Evolutionary conservation across 2,888 invertebrate genomes (phyloP).

Genomic region (Anthophora plumipes): DNA sequence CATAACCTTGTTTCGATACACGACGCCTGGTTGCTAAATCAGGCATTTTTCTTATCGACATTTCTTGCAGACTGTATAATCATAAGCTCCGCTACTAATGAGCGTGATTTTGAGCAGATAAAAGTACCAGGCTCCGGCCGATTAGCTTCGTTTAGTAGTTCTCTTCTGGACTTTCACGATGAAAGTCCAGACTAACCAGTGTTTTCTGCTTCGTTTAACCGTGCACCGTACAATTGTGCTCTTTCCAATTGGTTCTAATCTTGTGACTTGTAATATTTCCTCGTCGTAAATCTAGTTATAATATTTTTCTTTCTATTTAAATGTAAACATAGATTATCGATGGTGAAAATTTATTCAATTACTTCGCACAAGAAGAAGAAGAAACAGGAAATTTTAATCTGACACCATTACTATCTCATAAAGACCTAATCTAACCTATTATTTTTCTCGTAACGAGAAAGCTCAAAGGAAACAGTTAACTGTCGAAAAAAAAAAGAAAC

Average conservation of each 20-base stretch:
- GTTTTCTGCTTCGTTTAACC: constrained; percentile 11
- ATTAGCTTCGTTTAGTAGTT: constrained; percentile 39
- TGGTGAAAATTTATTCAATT: background rate
- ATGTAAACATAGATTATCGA: background rate
- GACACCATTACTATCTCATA: too few species aligned
- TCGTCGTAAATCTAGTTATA: background rate
- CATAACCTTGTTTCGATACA: constrained; percentile 11
- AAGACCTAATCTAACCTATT: too few species aligned
- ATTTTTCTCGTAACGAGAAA: too few species aligned
- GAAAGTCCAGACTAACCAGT: background rate
- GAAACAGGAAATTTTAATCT: background rate
- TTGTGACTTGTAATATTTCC: background rate
- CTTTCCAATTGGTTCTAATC: background rate
- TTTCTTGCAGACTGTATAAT: constrained; percentile 37
- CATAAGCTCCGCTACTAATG: constrained; percentile 38
- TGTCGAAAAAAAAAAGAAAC: background rate
- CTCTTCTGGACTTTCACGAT: constrained; percentile 46
- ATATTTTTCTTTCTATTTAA: background rate
- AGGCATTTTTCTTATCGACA: constrained; percentile 16
- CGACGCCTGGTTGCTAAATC: constrained; percentile 32
- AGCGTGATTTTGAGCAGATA: constrained; percentile 30
- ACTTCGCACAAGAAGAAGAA: background rate
- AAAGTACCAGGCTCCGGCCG: background rate
- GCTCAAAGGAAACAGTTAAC: too few species aligned
- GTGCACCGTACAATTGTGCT: background rate